A percentile compares a stretch with the other conserved stretches of the same genome.
Conservation (phyloP, 2,888 invertebrate species). For the Auanema sp. region DNA sequence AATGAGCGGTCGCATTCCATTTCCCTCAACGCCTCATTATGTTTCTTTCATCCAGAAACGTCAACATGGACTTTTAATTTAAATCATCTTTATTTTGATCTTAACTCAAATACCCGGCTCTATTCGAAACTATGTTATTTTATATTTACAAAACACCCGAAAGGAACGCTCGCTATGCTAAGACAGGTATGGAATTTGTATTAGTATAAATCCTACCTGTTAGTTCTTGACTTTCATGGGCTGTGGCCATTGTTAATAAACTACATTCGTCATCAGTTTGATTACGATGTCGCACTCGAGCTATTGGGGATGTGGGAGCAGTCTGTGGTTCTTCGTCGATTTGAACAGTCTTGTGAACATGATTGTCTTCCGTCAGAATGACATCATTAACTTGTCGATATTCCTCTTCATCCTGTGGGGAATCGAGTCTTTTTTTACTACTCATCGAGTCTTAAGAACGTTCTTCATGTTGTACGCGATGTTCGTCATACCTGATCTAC, state of each 20-base stretch:
- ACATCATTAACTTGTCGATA: constrained; percentile 39
- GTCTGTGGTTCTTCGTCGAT: constrained; percentile 12
- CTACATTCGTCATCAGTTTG: constrained; percentile 11
- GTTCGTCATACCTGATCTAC: constrained; percentile 16
- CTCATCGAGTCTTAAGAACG: background rate
- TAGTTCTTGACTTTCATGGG: constrained; percentile 12
- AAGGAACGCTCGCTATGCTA: no score
- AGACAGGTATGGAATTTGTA: no score
- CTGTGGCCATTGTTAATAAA: constrained; percentile 37
- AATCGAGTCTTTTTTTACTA: constrained; percentile 14
- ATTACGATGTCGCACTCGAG: background rate
- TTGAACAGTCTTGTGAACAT: constrained; percentile 19
- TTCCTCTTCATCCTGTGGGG: constrained; percentile 27
- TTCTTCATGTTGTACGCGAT: background rate
- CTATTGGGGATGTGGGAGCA: no score
- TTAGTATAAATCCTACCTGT: background rate
- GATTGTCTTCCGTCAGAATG: constrained; percentile 27
- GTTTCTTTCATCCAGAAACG: no score
- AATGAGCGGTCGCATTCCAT: no score
- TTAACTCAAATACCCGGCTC: no score
- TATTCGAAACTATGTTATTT: no score
- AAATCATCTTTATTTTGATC: no score
- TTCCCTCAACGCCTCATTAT: no score
- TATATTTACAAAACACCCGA: no score
- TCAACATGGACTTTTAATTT: no score